These are phyloP conservation scores for Chaetodon trifasciatus DNA, from an alignment of 2,797 vertebrate genomes.

Conservation along the genomic window DNA sequence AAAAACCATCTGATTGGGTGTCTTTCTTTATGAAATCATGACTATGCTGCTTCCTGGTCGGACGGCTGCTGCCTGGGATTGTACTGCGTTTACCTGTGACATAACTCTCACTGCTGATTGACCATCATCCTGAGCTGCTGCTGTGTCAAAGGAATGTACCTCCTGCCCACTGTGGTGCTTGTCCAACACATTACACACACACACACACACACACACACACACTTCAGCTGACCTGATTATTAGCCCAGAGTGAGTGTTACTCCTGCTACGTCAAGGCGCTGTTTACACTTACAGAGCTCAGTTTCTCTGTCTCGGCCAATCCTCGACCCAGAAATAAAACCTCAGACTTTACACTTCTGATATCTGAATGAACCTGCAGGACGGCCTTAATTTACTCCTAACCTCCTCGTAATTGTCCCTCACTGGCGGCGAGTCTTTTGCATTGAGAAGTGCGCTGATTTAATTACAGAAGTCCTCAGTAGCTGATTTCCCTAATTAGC, in stretches of 20 bases:
- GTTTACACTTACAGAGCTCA: conserved; percentile 18
- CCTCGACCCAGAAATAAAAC: conserved; percentile 27
- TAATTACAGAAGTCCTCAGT: conserved; percentile 39
- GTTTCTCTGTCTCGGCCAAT: conserved; percentile 1
- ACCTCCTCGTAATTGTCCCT: conserved; percentile 22
- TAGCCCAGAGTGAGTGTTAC: conserved; percentile 21
- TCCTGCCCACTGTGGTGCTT: conserved; percentile 4
- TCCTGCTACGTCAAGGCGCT: conserved; percentile 37
- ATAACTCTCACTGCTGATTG: neutral
- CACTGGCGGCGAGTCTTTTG: conserved; percentile 15
- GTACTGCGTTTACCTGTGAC: neutral
- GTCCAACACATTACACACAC: conserved; percentile 24
- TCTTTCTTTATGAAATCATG: neutral
- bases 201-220: neutral
- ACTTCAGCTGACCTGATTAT: conserved; percentile 28
- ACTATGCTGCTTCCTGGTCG: neutral
- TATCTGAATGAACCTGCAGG: conserved; percentile 37
- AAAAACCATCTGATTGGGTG: too few relatives aligned
- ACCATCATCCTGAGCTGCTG: neutral
- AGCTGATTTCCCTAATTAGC: conserved; percentile 51
- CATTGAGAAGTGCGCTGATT: conserved; percentile 26
- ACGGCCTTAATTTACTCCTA: conserved; percentile 31
- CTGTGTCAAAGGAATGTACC: conserved; percentile 15
- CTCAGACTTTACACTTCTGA: conserved; percentile 14
- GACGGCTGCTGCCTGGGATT: neutral